Base-by-base conservation (phyloP, 2,888 invertebrate species). In the Helicoverpa assulta region DNA sequence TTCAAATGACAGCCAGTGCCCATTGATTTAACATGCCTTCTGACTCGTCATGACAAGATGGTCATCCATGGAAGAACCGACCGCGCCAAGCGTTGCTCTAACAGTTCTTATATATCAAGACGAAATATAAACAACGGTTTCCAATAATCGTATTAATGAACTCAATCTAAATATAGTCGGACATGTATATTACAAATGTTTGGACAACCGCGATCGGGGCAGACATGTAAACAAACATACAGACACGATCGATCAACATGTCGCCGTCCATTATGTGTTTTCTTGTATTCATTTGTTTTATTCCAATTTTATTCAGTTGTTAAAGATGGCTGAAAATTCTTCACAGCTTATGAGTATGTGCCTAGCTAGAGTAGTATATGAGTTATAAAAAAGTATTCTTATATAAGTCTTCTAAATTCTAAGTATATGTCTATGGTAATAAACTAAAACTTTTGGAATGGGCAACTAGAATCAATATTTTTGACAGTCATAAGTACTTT, bases 181-280 rank as follows among this genome's bases (percentile, higher is more conserved):
- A 74, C 65, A 73, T 81, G 82, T 78, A 76, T 70, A 72, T 65
- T 70, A 69, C 70, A 72, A 78, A 79, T 73, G 77, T 84, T 84
- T 76, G 61, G 73, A 74, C 82, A 76, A 58, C 57, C 61, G 47
- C 56, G 55, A 59, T 55, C 64, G 53, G 66, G 63, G 50, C 67
- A 53, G 64, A 65, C 70, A 52, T 60, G 66, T 83, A 73, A 83
- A 82, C 67, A 81, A 81, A 82, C 84, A 73, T 0, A 55, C 59
- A 47, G 70, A 72, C 72, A 67, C 65, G 56, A 67, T 70, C 69
- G 52, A 72, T 75, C 72, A 83, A 78, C 76, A 76, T 75, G 73
- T 76, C 78, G 40, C 54, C 29, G 57, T 70, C 66, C 68, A 81
- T 79, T 79, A 77, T 70, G 66, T 57, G 56, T 66, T 57, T 59